These are phyloP conservation scores for Halcyon senegalensis DNA, from an alignment of 2,113 vertebrate genomes.

Conservation along the genomic window DNA sequence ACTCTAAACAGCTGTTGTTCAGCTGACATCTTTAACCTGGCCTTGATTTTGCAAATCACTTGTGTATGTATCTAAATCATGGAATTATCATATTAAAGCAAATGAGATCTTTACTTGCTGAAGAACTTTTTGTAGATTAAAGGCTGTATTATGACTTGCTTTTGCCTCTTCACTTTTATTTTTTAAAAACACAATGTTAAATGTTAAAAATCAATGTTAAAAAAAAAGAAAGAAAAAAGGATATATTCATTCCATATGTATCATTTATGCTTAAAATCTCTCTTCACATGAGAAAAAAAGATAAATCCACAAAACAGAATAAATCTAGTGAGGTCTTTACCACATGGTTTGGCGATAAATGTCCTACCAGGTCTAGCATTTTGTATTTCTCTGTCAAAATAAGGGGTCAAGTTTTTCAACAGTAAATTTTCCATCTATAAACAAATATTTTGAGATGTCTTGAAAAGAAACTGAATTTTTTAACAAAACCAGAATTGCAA, in stretches of 20 bases:
- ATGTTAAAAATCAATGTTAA: no score
- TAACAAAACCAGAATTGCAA: no score
- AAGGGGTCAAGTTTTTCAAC: neutral
- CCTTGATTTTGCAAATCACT: neutral
- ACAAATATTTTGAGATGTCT: neutral
- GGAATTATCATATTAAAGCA: neutral
- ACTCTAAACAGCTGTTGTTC: neutral
- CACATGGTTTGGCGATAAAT: neutral
- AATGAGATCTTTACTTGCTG: neutral
- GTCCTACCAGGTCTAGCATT: neutral
- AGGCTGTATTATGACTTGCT: neutral
- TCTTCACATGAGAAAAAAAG: neutral
- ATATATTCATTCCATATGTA: neutral
- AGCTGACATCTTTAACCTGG: neutral
- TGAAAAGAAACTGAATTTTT: neutral
- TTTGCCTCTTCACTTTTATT: neutral
- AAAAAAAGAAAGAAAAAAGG: neutral
- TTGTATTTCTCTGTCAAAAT: neutral
- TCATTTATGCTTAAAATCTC: neutral
- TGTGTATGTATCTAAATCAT: neutral
- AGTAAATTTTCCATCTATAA: neutral
- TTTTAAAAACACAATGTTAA: neutral
- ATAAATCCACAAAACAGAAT: neutral
- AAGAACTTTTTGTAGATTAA: neutral
- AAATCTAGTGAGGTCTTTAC: neutral